A percentile compares a stretch with the other conserved stretches of the same genome.
phyloP scores from a whole-genome alignment of 1,140 invertebrate genomes.

The Capitella teleta region DNA sequence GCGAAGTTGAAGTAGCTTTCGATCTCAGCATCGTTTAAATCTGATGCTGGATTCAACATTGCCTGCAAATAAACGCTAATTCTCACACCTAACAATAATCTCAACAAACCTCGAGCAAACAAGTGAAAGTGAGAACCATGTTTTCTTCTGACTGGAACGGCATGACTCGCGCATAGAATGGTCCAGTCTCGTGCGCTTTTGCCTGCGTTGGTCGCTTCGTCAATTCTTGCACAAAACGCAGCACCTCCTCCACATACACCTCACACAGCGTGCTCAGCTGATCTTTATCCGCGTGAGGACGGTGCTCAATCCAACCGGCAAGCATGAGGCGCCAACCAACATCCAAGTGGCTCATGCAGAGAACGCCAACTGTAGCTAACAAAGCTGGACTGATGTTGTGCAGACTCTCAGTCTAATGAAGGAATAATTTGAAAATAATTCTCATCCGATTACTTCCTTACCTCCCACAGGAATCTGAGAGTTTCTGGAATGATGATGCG shows the following conservation, averaged over 20 bases:
- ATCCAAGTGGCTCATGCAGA: constrained; percentile 29
- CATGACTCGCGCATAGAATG: constrained; percentile 14
- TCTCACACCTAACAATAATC: not conserved
- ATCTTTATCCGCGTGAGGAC: constrained; percentile 22
- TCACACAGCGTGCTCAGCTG: constrained; percentile 25
- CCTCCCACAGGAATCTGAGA: constrained; percentile 37
- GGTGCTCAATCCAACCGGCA: constrained; percentile 33
- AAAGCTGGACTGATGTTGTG: constrained; percentile 30
- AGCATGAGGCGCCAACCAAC: constrained; percentile 37
- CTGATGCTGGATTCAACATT: constrained; percentile 21
- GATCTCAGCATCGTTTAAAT: constrained; percentile 32
- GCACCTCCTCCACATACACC: constrained; percentile 29
- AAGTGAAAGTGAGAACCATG: constrained; percentile 32
- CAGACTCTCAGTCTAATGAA: constrained; percentile 25
- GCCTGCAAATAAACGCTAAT: constrained; percentile 24
- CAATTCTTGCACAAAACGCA: constrained; percentile 25
- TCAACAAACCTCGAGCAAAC: constrained; percentile 25
- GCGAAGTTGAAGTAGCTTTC: constrained; percentile 38
- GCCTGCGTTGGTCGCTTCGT: constrained; percentile 28
- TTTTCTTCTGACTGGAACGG: constrained; percentile 26
- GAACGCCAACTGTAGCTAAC: constrained; percentile 32
- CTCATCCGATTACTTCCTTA: constrained; percentile 5
- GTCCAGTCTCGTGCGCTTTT: not conserved
- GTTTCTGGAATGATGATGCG: constrained; percentile 27
- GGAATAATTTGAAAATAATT: not conserved